A percentile compares a stretch with the other conserved stretches of the same genome.
Evolutionary conservation across 1,140 invertebrate genomes (phyloP).

Genomic region (Cydia fagiglandana): DNA sequence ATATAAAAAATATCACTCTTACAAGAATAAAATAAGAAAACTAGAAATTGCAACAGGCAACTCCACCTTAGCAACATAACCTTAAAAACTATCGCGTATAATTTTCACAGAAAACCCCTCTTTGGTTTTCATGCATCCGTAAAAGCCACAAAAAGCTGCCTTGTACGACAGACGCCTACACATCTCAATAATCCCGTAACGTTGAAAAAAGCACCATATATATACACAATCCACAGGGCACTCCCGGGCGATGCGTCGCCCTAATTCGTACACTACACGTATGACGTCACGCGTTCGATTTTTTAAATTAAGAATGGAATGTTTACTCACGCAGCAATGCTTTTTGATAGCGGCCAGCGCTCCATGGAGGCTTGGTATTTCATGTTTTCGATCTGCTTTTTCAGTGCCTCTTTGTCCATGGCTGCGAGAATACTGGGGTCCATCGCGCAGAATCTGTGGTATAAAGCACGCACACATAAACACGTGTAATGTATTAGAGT

Average conservation of each 20-base stretch:
- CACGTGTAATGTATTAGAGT: slow-evolving; percentile 44
- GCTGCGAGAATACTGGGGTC: slow-evolving; percentile 94
- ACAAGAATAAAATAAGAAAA: background rate
- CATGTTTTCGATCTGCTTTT: slow-evolving; percentile 98
- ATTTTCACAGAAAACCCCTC: slow-evolving; percentile 27
- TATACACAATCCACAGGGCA: slow-evolving; percentile 54
- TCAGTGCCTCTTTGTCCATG: slow-evolving; percentile 98
- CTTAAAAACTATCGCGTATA: background rate
- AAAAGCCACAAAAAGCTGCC: slow-evolving; percentile 36
- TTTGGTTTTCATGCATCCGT: slow-evolving; percentile 10
- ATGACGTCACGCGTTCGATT: slow-evolving; percentile 54
- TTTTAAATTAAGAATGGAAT: slow-evolving; percentile 52
- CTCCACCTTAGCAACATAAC: slow-evolving; percentile 12
- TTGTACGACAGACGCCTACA: slow-evolving; percentile 45
- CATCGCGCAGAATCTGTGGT: slow-evolving; percentile 83
- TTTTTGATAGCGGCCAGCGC: slow-evolving; percentile 95
- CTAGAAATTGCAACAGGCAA: background rate
- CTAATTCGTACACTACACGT: slow-evolving; percentile 60
- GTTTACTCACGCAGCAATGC: slow-evolving; percentile 94
- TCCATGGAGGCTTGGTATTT: slow-evolving; percentile 97
- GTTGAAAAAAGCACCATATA: slow-evolving; percentile 56
- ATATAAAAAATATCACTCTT: background rate
- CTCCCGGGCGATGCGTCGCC: slow-evolving; percentile 56
- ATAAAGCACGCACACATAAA: slow-evolving; percentile 73
- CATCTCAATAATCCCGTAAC: slow-evolving; percentile 53